A percentile compares a stretch with the other conserved stretches of the same genome.
These are phyloP conservation scores for Macroteleia sp. DNA, from an alignment of 2,888 invertebrate species.

Conservation along the genomic window DNA sequence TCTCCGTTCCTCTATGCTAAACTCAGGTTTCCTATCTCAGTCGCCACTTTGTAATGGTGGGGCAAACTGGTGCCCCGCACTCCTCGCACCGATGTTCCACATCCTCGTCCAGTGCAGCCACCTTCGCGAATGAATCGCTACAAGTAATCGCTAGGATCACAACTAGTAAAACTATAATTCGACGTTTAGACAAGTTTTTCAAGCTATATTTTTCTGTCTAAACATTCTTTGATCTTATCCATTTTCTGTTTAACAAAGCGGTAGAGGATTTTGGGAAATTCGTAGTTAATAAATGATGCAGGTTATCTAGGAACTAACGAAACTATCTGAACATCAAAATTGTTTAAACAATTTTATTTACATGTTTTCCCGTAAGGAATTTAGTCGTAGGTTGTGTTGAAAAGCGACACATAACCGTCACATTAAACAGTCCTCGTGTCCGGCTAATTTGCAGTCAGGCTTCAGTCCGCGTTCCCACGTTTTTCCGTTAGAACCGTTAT, in stretches of 20 bases:
- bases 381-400: no score
- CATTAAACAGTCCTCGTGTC: constrained; percentile 45
- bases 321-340: no score
- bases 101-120: constrained; percentile 60
- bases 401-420: constrained; percentile 55
- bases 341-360: no score
- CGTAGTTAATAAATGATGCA: no score
- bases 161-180: no score
- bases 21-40: constrained; percentile 6
- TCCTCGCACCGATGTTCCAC: constrained; percentile 41
- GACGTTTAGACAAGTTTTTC: no score
- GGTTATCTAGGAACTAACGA: no score
- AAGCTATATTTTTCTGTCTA: no score
- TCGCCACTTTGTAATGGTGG: constrained; percentile 31
- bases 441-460: constrained; percentile 60
- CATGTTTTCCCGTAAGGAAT: no score
- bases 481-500: constrained; percentile 83
- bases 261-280: no score
- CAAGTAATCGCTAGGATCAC: constrained; percentile 37
- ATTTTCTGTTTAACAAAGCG: no score
- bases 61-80: constrained; percentile 25
- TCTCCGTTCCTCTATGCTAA: constrained; percentile 7
- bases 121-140: constrained; percentile 46
- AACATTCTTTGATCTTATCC: no score
- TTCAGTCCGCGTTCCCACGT: constrained; percentile 80